Percentiles rank a stretch among this genome's conserved stretches.
phyloP scores from a whole-genome alignment of 2,888 invertebrate species.

The Dysmachus trigonus region DNA sequence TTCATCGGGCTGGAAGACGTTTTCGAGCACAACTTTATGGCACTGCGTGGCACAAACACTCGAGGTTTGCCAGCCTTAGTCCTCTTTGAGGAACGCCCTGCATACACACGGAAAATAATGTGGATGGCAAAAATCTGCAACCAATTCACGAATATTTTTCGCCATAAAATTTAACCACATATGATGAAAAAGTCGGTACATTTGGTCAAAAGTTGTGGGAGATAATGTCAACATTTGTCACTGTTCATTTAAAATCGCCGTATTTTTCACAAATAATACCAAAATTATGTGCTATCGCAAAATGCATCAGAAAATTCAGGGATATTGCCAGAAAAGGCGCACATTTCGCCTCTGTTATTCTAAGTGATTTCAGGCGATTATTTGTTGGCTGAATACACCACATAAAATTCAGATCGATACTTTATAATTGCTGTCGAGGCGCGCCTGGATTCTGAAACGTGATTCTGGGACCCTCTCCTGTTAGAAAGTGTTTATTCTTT shows the following conservation, averaged over 20 bases:
- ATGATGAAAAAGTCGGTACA: too few species aligned
- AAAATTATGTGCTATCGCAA: too few species aligned
- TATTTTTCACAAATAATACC: too few species aligned
- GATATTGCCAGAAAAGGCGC: too few species aligned
- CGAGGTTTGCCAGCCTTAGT: neutral
- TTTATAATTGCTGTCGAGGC: neutral
- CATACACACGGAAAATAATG: too few species aligned
- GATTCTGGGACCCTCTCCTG: neutral
- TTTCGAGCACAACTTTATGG: neutral
- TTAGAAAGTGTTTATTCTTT: neutral
- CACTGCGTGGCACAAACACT: neutral
- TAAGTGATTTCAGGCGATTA: neutral
- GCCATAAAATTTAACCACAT: too few species aligned
- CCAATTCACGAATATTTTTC: too few species aligned
- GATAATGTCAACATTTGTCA: too few species aligned
- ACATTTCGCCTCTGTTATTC: neutral
- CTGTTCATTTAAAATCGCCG: too few species aligned
- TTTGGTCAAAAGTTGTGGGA: too few species aligned
- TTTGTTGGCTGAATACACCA: neutral
- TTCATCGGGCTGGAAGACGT: constrained; percentile 22
- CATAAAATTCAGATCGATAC: neutral
- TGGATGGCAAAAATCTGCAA: too few species aligned
- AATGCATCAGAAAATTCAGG: too few species aligned
- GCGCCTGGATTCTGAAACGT: neutral
- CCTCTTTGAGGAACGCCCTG: neutral